Evolutionary conservation across 1,140 invertebrate species (phyloP).

Genomic region (Rhopalosiphum padi): DNA sequence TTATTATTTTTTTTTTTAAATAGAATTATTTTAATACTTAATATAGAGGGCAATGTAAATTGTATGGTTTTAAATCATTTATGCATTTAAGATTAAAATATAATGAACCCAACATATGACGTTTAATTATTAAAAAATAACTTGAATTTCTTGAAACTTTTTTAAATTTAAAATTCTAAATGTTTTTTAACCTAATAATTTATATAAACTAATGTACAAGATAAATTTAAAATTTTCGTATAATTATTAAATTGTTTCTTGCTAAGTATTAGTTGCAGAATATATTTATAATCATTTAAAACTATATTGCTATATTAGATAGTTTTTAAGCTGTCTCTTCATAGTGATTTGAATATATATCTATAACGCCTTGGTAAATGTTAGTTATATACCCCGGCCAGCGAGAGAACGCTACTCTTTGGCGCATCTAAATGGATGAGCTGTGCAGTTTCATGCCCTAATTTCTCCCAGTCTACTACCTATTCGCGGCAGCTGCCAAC

Average conservation of each 20-base stretch:
- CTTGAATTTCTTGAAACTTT: not conserved
- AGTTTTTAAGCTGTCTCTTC: not conserved
- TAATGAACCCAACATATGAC: not conserved
- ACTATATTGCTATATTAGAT: not conserved
- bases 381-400: not conserved
- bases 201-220: not conserved
- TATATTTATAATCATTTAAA: not conserved
- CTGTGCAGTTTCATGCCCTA: too few species aligned
- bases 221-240: not conserved
- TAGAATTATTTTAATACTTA: not conserved
- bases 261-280: not conserved
- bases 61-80: constrained; percentile 32
- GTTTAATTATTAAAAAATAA: not conserved
- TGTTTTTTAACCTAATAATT: not conserved
- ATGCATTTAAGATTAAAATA: not conserved
- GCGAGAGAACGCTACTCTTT: too few species aligned
- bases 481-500: too few species aligned
- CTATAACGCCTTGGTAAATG: not conserved
- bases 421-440: too few species aligned
- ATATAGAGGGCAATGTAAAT: constrained; percentile 7
- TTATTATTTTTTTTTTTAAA: not conserved
- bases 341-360: not conserved
- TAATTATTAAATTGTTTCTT: not conserved
- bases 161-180: not conserved
- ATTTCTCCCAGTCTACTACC: too few species aligned